These are phyloP conservation scores for Hipparchia sbordonii DNA, from an alignment of 2,888 invertebrate species.

Conservation along the genomic window DNA sequence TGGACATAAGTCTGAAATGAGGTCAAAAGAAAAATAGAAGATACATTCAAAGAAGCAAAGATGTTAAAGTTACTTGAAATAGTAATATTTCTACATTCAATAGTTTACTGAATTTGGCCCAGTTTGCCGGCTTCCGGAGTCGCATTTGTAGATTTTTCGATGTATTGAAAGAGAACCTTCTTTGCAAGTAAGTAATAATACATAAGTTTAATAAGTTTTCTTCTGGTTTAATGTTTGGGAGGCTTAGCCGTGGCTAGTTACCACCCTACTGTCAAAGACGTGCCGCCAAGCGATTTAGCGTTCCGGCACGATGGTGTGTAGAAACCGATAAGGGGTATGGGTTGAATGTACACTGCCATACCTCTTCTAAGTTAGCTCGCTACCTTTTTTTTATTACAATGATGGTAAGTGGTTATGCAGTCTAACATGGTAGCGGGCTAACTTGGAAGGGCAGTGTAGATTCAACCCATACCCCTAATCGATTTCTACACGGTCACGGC, in stretches of 20 bases:
- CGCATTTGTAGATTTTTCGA: constrained; percentile 5
- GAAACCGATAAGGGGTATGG: too few relatives aligned
- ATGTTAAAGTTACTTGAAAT: constrained; percentile 11
- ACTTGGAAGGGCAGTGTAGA: too few relatives aligned
- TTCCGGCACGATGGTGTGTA: too few relatives aligned
- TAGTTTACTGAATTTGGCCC: constrained; percentile 9
- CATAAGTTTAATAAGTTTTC: background rate
- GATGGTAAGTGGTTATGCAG: too few relatives aligned
- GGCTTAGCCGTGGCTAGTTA: background rate
- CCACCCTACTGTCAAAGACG: too few relatives aligned
- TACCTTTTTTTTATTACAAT: too few relatives aligned
- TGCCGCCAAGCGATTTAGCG: too few relatives aligned
- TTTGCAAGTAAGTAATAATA: background rate
- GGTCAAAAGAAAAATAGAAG: constrained; percentile 11
- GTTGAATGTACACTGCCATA: too few relatives aligned
- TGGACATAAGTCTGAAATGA: background rate
- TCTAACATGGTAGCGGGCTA: too few relatives aligned
- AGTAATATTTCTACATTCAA: constrained; percentile 11
- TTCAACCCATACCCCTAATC: too few relatives aligned
- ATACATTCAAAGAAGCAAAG: constrained; percentile 2
- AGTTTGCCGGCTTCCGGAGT: background rate
- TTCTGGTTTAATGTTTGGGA: background rate
- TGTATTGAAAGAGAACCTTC: background rate
- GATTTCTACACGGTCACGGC: too few relatives aligned
- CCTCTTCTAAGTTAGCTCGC: too few relatives aligned